Evolutionary conservation across 2,797 vertebrate genomes (phyloP).

Genomic region (Dermochelys coriacea): DNA sequence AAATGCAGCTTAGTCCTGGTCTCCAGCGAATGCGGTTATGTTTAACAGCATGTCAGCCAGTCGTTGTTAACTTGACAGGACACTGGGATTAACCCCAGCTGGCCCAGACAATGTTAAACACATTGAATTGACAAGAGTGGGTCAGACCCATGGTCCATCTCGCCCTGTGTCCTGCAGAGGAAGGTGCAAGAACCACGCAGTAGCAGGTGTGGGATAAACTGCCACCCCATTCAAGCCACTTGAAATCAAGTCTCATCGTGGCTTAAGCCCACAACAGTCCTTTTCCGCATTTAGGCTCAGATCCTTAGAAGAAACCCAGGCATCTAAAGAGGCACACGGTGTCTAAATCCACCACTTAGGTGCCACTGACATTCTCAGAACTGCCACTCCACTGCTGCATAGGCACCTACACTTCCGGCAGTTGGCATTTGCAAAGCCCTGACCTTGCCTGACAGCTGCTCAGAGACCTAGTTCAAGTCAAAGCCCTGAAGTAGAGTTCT

Average conservation of each 20-base stretch:
- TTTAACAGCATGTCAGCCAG: background rate
- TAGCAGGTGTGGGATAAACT: background rate
- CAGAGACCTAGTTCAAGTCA: too few relatives aligned
- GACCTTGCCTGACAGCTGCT: too few relatives aligned
- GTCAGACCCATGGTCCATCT: background rate
- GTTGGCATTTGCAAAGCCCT: too few relatives aligned
- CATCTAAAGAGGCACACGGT: background rate
- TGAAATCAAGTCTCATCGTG: background rate
- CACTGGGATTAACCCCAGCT: background rate
- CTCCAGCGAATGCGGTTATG: background rate
- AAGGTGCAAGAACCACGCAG: background rate
- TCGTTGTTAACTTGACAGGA: background rate
- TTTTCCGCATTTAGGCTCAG: background rate
- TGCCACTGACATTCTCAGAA: background rate
- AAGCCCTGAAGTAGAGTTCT: too few relatives aligned
- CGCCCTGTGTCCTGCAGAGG: background rate
- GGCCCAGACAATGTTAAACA: background rate
- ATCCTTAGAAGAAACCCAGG: background rate
- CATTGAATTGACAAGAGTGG: background rate
- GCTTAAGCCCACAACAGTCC: background rate
- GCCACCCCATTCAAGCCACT: background rate
- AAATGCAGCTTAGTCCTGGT: background rate
- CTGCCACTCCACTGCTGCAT: too few relatives aligned
- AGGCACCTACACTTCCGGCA: too few relatives aligned
- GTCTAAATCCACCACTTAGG: background rate